These are phyloP conservation scores for Corvus hawaiiensis DNA, from an alignment of 2,113 vertebrate genomes.

Conservation along the genomic window DNA sequence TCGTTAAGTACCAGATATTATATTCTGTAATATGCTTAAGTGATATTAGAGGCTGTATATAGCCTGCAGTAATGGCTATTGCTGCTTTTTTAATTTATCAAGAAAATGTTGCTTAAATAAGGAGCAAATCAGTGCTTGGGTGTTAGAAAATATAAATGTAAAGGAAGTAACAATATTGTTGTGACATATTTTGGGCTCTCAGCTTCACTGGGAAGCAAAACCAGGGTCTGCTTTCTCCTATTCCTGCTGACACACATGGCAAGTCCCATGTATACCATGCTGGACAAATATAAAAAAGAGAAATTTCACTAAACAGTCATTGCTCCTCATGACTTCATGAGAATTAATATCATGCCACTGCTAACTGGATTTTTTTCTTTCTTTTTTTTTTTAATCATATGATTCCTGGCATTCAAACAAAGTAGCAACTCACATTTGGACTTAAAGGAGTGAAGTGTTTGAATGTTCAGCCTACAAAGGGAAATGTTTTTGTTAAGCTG, in stretches of 20 bases:
- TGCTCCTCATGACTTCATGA: neutral
- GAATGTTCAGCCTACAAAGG: slow-evolving; percentile 36
- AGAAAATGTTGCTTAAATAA: slow-evolving; percentile 84
- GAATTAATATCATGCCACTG: neutral
- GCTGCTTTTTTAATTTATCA: slow-evolving; percentile 87
- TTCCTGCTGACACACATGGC: neutral
- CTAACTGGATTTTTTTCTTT: neutral
- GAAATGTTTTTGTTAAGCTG: slow-evolving; percentile 51
- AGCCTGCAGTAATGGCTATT: slow-evolving; percentile 90
- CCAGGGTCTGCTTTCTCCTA: neutral
- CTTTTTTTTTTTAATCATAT: neutral
- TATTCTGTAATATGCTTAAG: slow-evolving; percentile 93
- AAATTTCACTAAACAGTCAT: neutral
- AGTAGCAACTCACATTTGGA: slow-evolving; percentile 44
- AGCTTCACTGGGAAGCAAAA: slow-evolving; percentile 24
- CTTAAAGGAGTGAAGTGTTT: slow-evolving; percentile 28
- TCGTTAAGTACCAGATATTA: slow-evolving; percentile 94
- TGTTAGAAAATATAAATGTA: slow-evolving; percentile 76
- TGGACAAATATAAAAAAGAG: neutral
- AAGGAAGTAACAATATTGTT: slow-evolving; percentile 61
- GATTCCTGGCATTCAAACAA: slow-evolving; percentile 38
- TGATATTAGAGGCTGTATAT: slow-evolving; percentile 86
- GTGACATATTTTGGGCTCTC: slow-evolving; percentile 37
- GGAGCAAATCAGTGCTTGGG: slow-evolving; percentile 77
- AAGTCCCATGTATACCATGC: neutral